Conservation (phyloP, 2,797 vertebrate genomes). For the Cryptoprocta ferox region DNA sequence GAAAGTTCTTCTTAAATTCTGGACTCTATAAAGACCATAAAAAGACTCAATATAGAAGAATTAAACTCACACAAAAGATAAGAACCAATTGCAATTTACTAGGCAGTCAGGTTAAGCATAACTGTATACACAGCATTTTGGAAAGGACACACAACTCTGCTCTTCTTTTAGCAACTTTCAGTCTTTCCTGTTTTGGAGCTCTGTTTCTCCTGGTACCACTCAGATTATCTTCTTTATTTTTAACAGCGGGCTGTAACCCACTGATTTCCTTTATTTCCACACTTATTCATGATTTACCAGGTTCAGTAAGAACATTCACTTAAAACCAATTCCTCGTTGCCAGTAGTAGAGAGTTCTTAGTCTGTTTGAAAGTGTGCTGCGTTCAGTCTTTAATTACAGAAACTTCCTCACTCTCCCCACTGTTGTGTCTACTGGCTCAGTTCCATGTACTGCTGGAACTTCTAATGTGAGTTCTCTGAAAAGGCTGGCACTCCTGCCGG, state of each 20-base stretch:
- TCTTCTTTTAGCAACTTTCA: background rate
- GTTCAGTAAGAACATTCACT: constrained; percentile 10
- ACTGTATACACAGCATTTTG: background rate
- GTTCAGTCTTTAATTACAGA: constrained; percentile 52
- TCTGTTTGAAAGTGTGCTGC: constrained; percentile 21
- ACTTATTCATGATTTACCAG: background rate
- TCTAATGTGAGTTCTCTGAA: constrained; percentile 55
- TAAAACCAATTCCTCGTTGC: background rate
- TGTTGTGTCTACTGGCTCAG: constrained; percentile 30
- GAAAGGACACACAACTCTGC: background rate
- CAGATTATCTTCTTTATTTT: constrained; percentile 2
- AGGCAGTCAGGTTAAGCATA: background rate
- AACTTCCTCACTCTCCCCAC: background rate
- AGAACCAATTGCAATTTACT: background rate
- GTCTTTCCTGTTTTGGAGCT: background rate
- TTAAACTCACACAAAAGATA: background rate
- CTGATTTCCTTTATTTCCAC: constrained; percentile 8
- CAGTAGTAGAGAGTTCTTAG: background rate
- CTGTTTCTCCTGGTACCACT: background rate
- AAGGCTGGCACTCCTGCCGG: constrained; percentile 39
- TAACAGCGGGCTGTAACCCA: background rate
- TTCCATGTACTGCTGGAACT: constrained; percentile 55
- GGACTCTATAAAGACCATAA: background rate
- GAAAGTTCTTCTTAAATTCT: background rate
- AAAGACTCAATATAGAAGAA: background rate